A percentile compares a stretch with the other conserved stretches of the same genome.
Evolutionary conservation across 2,113 vertebrate genomes (phyloP).

Genomic region (Rhinoderma darwinii): DNA sequence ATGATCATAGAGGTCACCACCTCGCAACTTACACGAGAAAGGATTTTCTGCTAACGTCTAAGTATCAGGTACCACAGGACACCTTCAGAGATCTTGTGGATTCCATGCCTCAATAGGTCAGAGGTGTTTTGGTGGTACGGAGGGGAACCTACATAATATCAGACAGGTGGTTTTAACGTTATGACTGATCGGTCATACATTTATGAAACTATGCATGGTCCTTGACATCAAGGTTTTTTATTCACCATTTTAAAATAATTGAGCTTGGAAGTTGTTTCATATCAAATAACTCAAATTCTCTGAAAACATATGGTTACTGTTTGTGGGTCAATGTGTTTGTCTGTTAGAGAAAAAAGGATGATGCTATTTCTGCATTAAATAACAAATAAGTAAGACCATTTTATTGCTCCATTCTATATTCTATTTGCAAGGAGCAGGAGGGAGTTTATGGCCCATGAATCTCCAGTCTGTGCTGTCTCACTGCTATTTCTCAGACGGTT

Average conservation of each 20-base stretch:
- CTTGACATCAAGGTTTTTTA: too few species aligned
- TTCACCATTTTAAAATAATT: not conserved
- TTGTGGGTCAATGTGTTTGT: conserved; percentile 33
- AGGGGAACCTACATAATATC: too few species aligned
- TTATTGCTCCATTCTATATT: conserved; percentile 54
- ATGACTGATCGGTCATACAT: too few species aligned
- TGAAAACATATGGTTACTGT: conserved; percentile 14
- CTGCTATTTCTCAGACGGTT: conserved; percentile 60
- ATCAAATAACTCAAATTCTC: not conserved
- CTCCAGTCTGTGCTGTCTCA: conserved; percentile 48
- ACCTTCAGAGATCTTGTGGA: too few species aligned
- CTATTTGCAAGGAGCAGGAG: conserved; percentile 51
- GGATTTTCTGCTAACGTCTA: too few species aligned
- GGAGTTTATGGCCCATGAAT: conserved; percentile 59
- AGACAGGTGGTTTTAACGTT: too few species aligned
- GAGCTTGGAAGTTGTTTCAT: not conserved
- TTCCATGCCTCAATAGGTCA: too few species aligned
- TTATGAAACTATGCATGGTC: too few species aligned
- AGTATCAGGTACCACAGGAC: too few species aligned
- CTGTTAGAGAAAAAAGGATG: conserved; percentile 31
- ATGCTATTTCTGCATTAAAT: conserved; percentile 47
- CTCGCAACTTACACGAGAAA: too few species aligned
- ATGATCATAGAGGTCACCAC: too few species aligned
- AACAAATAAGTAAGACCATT: conserved; percentile 57
- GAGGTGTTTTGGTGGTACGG: too few species aligned